Conservation (phyloP, 1,140 invertebrate species). For the Drosophila bocki region DNA sequence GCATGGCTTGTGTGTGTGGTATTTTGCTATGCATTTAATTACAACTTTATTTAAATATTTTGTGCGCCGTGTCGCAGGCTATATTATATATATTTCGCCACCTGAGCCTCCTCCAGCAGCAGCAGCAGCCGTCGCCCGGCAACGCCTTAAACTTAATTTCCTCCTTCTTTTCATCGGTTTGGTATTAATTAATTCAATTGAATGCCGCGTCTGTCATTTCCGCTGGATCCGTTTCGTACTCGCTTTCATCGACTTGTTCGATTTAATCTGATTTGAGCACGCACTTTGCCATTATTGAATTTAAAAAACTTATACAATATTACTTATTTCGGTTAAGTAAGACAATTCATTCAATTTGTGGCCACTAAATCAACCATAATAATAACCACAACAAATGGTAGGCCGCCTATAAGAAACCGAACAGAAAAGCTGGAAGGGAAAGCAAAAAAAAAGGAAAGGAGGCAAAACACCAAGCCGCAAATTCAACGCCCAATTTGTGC, state of each 20-base stretch:
- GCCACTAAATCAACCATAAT: slow-evolving; percentile 83
- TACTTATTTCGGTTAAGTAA: slow-evolving; percentile 81
- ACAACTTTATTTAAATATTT: slow-evolving; percentile 83
- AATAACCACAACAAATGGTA: slow-evolving; percentile 81
- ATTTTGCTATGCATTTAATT: slow-evolving; percentile 73
- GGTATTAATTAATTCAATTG: slow-evolving; percentile 83
- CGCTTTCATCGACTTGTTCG: slow-evolving; percentile 27
- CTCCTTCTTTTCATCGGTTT: slow-evolving; percentile 50
- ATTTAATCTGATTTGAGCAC: slow-evolving; percentile 79
- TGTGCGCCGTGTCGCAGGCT: slow-evolving; percentile 59
- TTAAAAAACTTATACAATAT: slow-evolving; percentile 67
- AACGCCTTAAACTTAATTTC: slow-evolving; percentile 35
- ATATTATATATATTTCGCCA: slow-evolving; percentile 36
- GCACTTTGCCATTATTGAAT: slow-evolving; percentile 77
- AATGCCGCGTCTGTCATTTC: slow-evolving; percentile 70
- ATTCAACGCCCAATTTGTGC: slow-evolving; percentile 83
- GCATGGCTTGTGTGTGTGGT: background rate
- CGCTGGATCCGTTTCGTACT: slow-evolving; percentile 24
- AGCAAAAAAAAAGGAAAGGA: background rate
- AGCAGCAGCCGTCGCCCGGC: slow-evolving; percentile 4
- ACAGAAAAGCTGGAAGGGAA: slow-evolving; percentile 37
- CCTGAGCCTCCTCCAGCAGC: background rate
- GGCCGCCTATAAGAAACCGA: slow-evolving; percentile 25
- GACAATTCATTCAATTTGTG: slow-evolving; percentile 83
- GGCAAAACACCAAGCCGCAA: slow-evolving; percentile 73